A percentile compares a stretch with the other conserved stretches of the same genome.
These are phyloP conservation scores for Barypeithes pellucidus DNA, from an alignment of 2,888 invertebrate species.

Conservation along the genomic window DNA sequence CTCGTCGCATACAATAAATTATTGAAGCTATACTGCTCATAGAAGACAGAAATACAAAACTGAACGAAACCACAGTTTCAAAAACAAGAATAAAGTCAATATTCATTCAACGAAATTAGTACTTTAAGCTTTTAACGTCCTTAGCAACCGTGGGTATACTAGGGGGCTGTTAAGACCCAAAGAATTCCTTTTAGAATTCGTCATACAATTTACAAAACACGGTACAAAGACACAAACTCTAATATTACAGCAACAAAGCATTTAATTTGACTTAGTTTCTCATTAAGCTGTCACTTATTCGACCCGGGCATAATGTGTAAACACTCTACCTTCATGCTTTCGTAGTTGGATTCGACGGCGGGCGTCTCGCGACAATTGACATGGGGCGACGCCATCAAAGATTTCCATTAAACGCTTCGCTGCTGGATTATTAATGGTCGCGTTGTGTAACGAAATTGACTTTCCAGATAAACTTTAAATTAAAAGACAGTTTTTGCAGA, in stretches of 20 bases:
- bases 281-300: constrained; percentile 54
- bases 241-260: constrained; percentile 39
- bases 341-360: constrained; percentile 47
- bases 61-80: too few relatives aligned
- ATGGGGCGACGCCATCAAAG: constrained; percentile 63
- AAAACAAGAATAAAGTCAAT: too few relatives aligned
- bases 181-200: too few relatives aligned
- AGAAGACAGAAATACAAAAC: too few relatives aligned
- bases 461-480: constrained; percentile 61
- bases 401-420: constrained; percentile 66
- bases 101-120: too few relatives aligned
- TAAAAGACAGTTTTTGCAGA: constrained; percentile 53
- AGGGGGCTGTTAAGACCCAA: too few relatives aligned
- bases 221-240: constrained; percentile 1
- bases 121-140: too few relatives aligned
- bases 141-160: too few relatives aligned
- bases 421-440: constrained; percentile 66
- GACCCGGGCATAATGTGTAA: constrained; percentile 50
- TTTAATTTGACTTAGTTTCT: constrained; percentile 51
- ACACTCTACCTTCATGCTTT: constrained; percentile 50
- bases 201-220: not conserved
- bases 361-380: constrained; percentile 63
- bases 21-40: too few relatives aligned
- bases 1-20: too few relatives aligned
- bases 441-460: constrained; percentile 65